Conservation (phyloP, 2,888 invertebrate species). For the Lasioglossum pauxillum region DNA sequence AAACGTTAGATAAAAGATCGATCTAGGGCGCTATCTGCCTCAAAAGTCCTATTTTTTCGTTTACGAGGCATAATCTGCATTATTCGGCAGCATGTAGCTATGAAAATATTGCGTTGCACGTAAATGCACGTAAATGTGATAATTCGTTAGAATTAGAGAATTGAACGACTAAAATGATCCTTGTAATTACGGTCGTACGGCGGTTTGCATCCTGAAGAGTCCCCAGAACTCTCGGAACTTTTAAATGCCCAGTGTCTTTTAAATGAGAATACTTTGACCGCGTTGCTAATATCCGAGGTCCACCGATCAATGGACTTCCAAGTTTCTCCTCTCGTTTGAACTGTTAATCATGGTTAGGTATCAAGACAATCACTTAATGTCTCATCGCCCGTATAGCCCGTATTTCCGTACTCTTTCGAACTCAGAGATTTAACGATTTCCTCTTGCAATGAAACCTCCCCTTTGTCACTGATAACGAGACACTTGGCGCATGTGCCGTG, state of each 20-base stretch:
- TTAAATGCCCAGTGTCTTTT: constrained; percentile 19
- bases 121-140: not conserved
- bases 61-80: too few relatives aligned
- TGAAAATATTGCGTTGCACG: too few relatives aligned
- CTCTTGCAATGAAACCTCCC: not conserved
- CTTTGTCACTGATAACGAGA: constrained; percentile 34
- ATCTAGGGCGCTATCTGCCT: too few relatives aligned
- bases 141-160: not conserved
- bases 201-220: constrained; percentile 7
- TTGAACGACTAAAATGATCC: constrained; percentile 21
- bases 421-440: constrained; percentile 12
- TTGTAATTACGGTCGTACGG: constrained; percentile 20
- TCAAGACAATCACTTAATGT: not conserved
- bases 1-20: too few relatives aligned
- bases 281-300: not conserved
- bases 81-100: too few relatives aligned
- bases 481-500: constrained; percentile 21
- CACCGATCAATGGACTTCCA: not conserved
- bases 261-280: constrained; percentile 33
- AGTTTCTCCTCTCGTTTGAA: constrained; percentile 3
- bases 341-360: constrained; percentile 9
- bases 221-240: not conserved
- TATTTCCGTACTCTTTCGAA: not conserved
- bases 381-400: not conserved
- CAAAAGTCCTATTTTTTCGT: too few relatives aligned